Base-by-base conservation (phyloP, 2,888 invertebrate species). In the Adineta ricciae region DNA sequence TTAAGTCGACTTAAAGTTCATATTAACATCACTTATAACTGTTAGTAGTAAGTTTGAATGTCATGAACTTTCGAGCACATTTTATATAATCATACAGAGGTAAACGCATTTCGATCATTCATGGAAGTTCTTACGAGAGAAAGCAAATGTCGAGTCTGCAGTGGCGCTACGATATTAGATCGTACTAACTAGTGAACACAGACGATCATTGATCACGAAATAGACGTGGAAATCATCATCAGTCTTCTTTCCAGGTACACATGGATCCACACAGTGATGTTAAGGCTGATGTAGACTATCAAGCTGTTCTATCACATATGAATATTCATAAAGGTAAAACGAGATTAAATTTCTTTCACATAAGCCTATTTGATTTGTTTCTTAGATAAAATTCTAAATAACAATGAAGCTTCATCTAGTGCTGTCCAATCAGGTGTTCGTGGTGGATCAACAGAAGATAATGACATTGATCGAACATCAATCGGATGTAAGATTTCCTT, bases 191-290 rank as follows among this genome's bases (percentile, higher is more conserved):
- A n/a, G n/a, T n/a, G n/a, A n/a, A n/a, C n/a, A n/a, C n/a, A n/a
- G n/a, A n/a, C n/a, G n/a, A n/a, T n/a, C n/a, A n/a, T n/a, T n/a
- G n/a, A n/a, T n/a, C n/a, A n/a, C n/a, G n/a, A n/a, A n/a, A n/a
- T n/a, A n/a, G n/a, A n/a, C n/a, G n/a, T n/a, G n/a, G n/a, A n/a
- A n/a, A n/a, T n/a, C n/a, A n/a, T n/a, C n/a, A 84, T 83, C 41
- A 41, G 24, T 19, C 27, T 32, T 41, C 16, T 83, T 78, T 19
- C 19, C 7, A 78, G 78, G 78, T 78, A 36, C 78, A 78, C 14
- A 78, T 78, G 78, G 78, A 78, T 41, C 78, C 78, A 1, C 38
- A 78, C 41, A 78, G n/a, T 41, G 78, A 78, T 78, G 78, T 78
- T 3, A 78, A 41, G n/a, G 24, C 78, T 9, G 78, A 41, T 41